Evolutionary conservation across 2,113 vertebrate species (phyloP).

Genomic region (Peromyscus polionotus): DNA sequence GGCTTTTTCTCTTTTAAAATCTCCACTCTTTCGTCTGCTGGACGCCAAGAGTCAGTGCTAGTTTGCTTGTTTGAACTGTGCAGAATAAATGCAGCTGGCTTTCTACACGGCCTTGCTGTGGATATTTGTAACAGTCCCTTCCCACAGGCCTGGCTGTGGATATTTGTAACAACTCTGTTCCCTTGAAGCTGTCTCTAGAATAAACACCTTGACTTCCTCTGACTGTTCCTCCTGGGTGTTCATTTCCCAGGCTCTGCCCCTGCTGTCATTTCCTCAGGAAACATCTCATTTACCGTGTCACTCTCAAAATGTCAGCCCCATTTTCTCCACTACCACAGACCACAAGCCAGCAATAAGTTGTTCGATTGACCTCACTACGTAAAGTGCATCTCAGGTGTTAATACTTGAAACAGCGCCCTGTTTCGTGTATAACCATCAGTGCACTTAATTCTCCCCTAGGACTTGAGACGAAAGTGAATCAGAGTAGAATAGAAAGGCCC

Average conservation of each 20-base stretch:
- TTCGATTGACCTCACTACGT: background rate
- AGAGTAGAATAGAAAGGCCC: background rate
- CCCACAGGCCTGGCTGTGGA: background rate
- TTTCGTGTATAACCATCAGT: background rate
- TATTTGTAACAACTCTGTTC: slow-evolving; percentile 28
- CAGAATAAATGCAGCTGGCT: background rate
- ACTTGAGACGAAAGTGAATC: background rate
- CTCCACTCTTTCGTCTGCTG: background rate
- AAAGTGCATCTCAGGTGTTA: background rate
- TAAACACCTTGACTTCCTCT: slow-evolving; percentile 75
- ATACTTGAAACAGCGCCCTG: background rate
- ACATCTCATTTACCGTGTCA: slow-evolving; percentile 45
- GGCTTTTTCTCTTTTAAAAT: background rate
- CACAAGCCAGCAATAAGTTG: slow-evolving; percentile 44
- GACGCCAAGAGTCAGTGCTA: background rate
- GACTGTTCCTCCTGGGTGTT: background rate
- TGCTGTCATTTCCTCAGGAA: slow-evolving; percentile 78
- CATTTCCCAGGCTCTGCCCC: slow-evolving; percentile 54
- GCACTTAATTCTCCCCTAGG: background rate
- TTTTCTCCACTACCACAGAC: slow-evolving; percentile 52
- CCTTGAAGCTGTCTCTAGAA: slow-evolving; percentile 28
- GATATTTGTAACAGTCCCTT: slow-evolving; percentile 24
- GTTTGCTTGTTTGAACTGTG: background rate
- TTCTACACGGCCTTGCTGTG: background rate
- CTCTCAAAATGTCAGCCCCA: slow-evolving; percentile 50